Evolutionary conservation across 2,797 vertebrate species (phyloP).

Genomic region (Cheirogaleus major): DNA sequence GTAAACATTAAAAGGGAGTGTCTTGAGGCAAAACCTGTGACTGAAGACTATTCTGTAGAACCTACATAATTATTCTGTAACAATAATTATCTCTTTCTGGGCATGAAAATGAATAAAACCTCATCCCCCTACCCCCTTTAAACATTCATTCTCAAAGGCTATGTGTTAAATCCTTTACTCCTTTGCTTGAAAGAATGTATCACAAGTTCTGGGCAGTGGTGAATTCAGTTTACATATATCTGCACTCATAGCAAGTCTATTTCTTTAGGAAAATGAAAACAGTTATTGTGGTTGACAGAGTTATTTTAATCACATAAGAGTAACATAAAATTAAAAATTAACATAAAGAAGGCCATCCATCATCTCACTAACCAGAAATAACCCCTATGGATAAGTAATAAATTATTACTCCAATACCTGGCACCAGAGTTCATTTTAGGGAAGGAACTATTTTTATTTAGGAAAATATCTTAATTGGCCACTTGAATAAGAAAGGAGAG

Average conservation of each 20-base stretch:
- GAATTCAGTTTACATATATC: not conserved
- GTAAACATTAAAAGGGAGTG: conserved; percentile 2
- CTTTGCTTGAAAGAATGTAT: not conserved
- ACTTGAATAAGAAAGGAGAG: not conserved
- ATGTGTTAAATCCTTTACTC: not conserved
- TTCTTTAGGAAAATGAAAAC: conserved; percentile 25
- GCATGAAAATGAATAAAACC: not conserved
- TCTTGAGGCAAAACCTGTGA: not conserved
- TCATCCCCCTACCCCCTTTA: not conserved
- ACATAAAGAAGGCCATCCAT: not conserved
- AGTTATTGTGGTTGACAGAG: not conserved
- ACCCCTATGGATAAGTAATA: not conserved
- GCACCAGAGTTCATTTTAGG: not conserved
- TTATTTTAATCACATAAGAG: not conserved
- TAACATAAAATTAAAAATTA: not conserved
- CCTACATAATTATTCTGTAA: not conserved
- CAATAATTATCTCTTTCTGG: not conserved
- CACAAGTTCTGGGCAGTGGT: not conserved
- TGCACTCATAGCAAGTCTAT: not conserved
- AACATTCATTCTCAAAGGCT: not conserved
- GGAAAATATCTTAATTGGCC: not conserved
- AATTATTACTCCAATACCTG: not conserved
- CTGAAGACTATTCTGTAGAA: not conserved
- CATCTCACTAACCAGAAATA: not conserved
- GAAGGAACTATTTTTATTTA: not conserved